phyloP scores from a whole-genome alignment of 2,113 vertebrate genomes.

The Neodontobutis hainanensis region DNA sequence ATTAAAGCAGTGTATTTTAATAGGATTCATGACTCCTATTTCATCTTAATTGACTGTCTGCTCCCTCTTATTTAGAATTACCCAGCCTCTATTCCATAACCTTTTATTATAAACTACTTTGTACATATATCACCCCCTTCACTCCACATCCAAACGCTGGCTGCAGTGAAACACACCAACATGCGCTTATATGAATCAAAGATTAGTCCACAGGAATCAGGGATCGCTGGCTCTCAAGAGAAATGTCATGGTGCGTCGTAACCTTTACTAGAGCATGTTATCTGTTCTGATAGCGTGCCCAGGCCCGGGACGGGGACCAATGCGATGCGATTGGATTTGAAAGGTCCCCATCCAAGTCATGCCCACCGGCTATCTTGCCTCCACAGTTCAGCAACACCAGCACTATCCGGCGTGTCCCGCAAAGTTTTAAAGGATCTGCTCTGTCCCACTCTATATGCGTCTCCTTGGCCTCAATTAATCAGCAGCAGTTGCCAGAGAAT shows the following conservation, averaged over 20 bases:
- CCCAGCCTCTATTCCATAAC: conserved; percentile 41
- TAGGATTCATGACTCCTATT: conserved; percentile 46
- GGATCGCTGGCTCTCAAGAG: conserved; percentile 71
- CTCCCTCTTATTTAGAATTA: conserved; percentile 46
- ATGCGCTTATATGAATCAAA: conserved; percentile 45
- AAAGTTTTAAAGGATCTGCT: conserved; percentile 62
- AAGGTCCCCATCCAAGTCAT: conserved; percentile 77
- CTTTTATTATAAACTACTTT: conserved; percentile 43
- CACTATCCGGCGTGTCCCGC: conserved; percentile 17
- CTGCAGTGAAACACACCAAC: conserved; percentile 21
- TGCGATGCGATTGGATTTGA: conserved; percentile 77
- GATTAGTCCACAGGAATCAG: conserved; percentile 62
- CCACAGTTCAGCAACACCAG: conserved; percentile 74
- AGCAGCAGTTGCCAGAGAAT: conserved; percentile 38
- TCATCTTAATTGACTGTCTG: conserved; percentile 44
- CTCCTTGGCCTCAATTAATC: conserved; percentile 56
- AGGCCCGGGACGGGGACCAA: conserved; percentile 52
- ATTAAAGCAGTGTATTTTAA: conserved; percentile 36
- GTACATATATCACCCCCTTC: neutral
- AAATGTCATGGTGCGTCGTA: conserved; percentile 81
- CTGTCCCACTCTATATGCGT: conserved; percentile 58
- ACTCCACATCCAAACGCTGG: conserved; percentile 1
- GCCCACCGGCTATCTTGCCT: conserved; percentile 71
- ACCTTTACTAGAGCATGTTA: conserved; percentile 80
- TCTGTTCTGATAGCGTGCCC: conserved; percentile 75